Percentiles rank a stretch among this genome's conserved stretches.
These are phyloP conservation scores for Mechanitis mazaeus DNA, from an alignment of 2,888 invertebrate genomes.

Conservation along the genomic window DNA sequence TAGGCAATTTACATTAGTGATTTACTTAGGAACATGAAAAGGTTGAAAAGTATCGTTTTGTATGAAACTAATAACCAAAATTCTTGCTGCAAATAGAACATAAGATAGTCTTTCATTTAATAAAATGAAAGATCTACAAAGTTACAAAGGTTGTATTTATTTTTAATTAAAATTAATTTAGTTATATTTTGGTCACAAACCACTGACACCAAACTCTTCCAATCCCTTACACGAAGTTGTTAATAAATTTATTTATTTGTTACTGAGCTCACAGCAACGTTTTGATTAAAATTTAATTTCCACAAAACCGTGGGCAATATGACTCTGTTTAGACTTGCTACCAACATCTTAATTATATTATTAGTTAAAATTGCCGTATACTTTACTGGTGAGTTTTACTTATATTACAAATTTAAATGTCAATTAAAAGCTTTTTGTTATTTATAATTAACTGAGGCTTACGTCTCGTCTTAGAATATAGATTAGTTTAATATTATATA, in stretches of 20 bases:
- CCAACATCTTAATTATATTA: slow-evolving; percentile 31
- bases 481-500: no score
- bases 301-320: slow-evolving; percentile 24
- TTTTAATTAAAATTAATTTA: slow-evolving; percentile 6
- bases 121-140: no score
- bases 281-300: slow-evolving; percentile 37
- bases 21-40: no score
- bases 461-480: no score
- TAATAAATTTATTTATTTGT: slow-evolving; percentile 31
- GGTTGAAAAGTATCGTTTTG: no score
- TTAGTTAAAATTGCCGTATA: slow-evolving; percentile 27
- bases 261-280: slow-evolving; percentile 31
- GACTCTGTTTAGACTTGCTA: slow-evolving; percentile 22
- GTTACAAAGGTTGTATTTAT: no score
- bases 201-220: slow-evolving; percentile 10
- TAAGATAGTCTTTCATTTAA: no score
- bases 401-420: neutral
- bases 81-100: no score
- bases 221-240: slow-evolving; percentile 26
- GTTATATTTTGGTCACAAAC: neutral
- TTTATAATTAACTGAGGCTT: neutral
- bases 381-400: neutral
- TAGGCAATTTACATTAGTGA: no score
- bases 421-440: neutral
- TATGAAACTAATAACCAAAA: no score